Base-by-base conservation (phyloP, 2,797 vertebrate species). In the Eulemur albifrons region DNA sequence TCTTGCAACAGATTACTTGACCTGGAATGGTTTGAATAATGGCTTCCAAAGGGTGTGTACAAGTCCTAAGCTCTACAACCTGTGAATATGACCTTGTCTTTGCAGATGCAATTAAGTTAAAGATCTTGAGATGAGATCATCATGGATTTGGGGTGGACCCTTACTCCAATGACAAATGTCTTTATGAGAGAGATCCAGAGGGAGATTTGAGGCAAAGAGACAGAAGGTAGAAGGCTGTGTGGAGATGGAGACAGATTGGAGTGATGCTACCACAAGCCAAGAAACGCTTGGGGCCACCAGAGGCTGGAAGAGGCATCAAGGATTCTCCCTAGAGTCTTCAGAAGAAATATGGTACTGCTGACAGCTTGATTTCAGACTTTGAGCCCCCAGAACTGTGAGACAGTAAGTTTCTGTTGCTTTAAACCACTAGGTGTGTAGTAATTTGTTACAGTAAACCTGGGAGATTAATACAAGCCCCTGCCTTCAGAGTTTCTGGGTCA, bases 271-370 rank as follows among this genome's bases (percentile, higher is more conserved):
- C 43, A 48, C 40, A 65, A 88, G 45, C 18, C 9, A 8, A 85
- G 43, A 38, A 21, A 32, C 0, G 2, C 27, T 35, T 35, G 30
- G 14, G 23, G 43, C 6, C 21, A 45, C 20, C 43, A 8, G 38
- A 21, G 54, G 27, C 35, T 32, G 21, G 30, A 45, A 77, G 32
- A 23, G 30, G 27, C 30, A 69, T 10, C 10, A 45, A 75, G 50
- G 7, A 43, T 59, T 45, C 6, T 57, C 18, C 11, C 2, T 10
- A 23, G 10, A 13, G 23, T 4, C 57, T 84, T 77, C 63, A 65
- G 40, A 65, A 54, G 54, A 4, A 38, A 6, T 0, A 3, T 4
- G 38, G 11, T 2, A 4, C 5, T 57, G 10, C 10, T 14, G 5
- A 52, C 13, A 81, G n/a, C 17, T 52, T 2, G 1, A n/a, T 35